phyloP scores from a whole-genome alignment of 2,113 vertebrate genomes.

The Falco punctatus region DNA sequence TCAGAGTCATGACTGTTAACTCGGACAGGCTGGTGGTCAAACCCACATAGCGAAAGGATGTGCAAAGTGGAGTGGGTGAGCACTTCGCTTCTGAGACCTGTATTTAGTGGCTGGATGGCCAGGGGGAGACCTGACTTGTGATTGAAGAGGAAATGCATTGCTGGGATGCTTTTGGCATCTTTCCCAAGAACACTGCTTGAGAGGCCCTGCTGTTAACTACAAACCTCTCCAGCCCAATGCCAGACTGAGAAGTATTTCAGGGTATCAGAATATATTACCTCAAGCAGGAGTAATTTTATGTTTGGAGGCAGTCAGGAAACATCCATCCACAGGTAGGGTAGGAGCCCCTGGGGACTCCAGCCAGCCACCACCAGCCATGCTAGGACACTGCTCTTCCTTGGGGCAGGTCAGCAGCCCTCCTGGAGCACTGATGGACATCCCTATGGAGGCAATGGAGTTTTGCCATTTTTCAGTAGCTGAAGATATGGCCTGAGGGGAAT shows the following conservation, averaged over 20 bases:
- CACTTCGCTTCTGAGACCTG: neutral
- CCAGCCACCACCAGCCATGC: neutral
- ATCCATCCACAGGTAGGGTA: neutral
- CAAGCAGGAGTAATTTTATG: neutral
- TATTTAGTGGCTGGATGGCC: neutral
- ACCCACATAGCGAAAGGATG: neutral
- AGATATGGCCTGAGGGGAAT: neutral
- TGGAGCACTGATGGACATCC: neutral
- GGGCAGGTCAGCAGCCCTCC: neutral
- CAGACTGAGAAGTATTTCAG: neutral
- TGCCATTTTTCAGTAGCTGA: neutral
- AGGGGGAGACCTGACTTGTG: neutral
- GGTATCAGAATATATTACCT: neutral
- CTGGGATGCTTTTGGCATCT: neutral
- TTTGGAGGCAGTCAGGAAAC: neutral
- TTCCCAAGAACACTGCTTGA: neutral
- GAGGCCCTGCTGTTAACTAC: neutral
- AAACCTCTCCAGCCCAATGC: neutral
- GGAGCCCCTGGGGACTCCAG: neutral
- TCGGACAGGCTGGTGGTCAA: neutral
- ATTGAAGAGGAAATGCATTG: neutral
- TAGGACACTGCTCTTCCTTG: neutral
- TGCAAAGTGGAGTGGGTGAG: neutral
- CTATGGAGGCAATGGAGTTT: neutral
- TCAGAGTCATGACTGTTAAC: neutral